Conservation (phyloP, 1,140 invertebrate genomes). For the Diabrotica virgifera region DNA sequence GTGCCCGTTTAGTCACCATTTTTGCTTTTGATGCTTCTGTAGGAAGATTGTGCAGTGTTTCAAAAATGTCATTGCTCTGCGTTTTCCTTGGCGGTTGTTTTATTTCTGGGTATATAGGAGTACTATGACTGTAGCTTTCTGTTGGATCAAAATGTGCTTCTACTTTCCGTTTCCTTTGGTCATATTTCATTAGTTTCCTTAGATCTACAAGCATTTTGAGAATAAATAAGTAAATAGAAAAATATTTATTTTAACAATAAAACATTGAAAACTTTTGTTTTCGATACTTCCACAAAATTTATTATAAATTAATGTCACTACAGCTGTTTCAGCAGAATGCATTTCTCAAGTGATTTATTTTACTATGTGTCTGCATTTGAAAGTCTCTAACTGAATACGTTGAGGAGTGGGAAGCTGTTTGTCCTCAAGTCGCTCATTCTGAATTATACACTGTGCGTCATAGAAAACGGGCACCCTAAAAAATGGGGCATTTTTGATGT, state of each 20-base stretch:
- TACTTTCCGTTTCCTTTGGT: constrained; percentile 37
- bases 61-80: constrained; percentile 24
- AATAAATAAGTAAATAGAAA: neutral
- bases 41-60: constrained; percentile 21
- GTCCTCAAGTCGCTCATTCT: no score
- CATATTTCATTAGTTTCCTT: constrained; percentile 58
- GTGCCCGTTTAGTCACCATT: constrained; percentile 8
- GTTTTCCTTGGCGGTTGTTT: neutral
- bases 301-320: no score
- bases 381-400: no score
- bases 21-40: constrained; percentile 20
- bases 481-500: no score
- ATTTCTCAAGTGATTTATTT: no score
- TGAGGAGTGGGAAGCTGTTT: no score
- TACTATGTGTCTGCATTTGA: no score
- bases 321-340: no score
- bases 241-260: neutral
- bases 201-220: constrained; percentile 50
- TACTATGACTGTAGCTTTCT: neutral
- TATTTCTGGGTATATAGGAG: neutral
- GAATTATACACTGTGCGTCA: no score
- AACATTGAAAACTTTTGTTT: neutral
- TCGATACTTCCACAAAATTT: no score
- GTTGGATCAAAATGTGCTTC: constrained; percentile 8
- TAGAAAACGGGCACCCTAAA: no score